Percentiles rank a stretch among this genome's conserved stretches.
Evolutionary conservation across 1,140 invertebrate species (phyloP).

Genomic region (Uloborus diversus): DNA sequence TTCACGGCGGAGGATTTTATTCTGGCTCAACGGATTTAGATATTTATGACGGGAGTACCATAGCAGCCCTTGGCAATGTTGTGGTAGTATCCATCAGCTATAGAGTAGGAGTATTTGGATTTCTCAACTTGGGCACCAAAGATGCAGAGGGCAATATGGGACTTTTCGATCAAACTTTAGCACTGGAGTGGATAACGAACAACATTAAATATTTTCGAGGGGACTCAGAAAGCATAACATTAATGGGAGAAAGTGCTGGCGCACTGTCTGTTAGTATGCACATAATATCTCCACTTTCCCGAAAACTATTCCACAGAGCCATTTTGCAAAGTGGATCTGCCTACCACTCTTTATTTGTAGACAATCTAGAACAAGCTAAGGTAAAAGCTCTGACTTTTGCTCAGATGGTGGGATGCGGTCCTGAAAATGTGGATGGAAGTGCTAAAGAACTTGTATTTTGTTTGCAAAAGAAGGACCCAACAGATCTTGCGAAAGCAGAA

Average conservation of each 20-base stretch:
- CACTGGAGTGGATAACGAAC: constrained; percentile 64
- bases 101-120: constrained; percentile 59
- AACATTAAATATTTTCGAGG: constrained; percentile 65
- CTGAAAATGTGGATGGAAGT: neutral
- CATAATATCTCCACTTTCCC: constrained; percentile 62
- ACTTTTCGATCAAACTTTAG: constrained; percentile 66
- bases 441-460: neutral
- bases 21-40: constrained; percentile 64
- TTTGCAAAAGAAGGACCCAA: neutral
- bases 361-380: neutral
- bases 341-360: neutral
- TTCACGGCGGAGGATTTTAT: constrained; percentile 61
- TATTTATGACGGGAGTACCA: constrained; percentile 66
- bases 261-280: constrained; percentile 63
- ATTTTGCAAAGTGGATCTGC: constrained; percentile 63
- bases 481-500: neutral
- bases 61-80: constrained; percentile 61
- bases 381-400: constrained; percentile 8
- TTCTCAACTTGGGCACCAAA: constrained; percentile 61
- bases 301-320: constrained; percentile 60
- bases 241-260: constrained; percentile 69
- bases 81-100: constrained; percentile 66
- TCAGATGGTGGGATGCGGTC: neutral
- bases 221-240: constrained; percentile 64
- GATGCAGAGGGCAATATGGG: constrained; percentile 60